These are phyloP conservation scores for Physella acuta DNA, from an alignment of 1,140 invertebrate genomes.

Conservation along the genomic window DNA sequence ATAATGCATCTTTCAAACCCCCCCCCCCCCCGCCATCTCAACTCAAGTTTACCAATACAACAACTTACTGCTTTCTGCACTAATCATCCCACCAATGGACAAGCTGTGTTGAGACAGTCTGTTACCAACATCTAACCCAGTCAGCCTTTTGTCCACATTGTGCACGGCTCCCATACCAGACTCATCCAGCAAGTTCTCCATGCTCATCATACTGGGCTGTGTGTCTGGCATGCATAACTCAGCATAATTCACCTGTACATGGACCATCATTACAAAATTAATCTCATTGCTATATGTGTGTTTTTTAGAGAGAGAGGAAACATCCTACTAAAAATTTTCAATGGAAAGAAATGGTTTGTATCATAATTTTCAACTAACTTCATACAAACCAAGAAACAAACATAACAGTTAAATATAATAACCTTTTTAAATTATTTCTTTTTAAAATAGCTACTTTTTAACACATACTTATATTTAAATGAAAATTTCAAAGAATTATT, in stretches of 20 bases:
- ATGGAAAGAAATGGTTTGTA: no score
- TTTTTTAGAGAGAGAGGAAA: no score
- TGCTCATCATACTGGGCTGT: constrained; percentile 40
- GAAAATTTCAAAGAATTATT: no score
- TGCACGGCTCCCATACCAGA: constrained; percentile 25
- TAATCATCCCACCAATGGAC: neutral
- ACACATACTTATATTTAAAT: no score
- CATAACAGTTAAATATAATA: neutral
- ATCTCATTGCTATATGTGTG: no score
- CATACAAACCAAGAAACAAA: no score
- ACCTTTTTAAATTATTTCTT: no score
- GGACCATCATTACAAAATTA: no score
- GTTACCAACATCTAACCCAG: neutral
- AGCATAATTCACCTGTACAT: constrained; percentile 43
- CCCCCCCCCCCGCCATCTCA: neutral
- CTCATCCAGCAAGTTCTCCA: constrained; percentile 32
- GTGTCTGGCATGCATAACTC: constrained; percentile 42
- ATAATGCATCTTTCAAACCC: no score
- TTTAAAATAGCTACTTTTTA: no score
- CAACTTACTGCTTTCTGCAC: neutral
- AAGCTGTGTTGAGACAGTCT: constrained; percentile 15
- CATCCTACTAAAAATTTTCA: no score
- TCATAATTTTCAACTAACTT: no score
- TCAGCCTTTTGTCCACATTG: constrained; percentile 2
- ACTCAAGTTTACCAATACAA: neutral